Conservation (phyloP, 2,888 invertebrate genomes). For the Aphodius sticticus region DNA sequence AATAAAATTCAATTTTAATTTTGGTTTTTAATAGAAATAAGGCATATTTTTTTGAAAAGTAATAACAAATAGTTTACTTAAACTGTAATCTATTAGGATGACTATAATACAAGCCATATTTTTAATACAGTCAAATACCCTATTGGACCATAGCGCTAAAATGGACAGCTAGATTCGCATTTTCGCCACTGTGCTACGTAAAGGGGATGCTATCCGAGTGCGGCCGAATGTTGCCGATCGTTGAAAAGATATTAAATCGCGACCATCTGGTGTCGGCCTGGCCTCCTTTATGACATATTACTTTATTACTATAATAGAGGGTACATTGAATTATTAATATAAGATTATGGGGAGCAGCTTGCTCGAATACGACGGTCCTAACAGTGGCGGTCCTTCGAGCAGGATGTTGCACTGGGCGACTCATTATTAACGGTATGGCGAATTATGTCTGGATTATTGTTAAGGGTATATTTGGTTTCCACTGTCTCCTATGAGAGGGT, state of each 20-base stretch:
- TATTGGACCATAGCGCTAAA: no score
- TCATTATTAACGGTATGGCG: background rate
- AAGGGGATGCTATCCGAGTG: background rate
- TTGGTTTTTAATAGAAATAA: no score
- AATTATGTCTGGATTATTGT: background rate
- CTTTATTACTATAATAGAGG: constrained; percentile 62
- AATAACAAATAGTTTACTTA: no score
- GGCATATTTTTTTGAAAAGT: no score
- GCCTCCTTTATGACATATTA: constrained; percentile 60
- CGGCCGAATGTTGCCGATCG: background rate
- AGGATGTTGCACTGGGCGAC: background rate
- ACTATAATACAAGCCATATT: no score
- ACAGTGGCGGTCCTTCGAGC: background rate
- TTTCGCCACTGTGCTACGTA: background rate
- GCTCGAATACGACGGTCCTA: background rate
- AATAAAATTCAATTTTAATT: no score
- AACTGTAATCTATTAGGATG: no score
- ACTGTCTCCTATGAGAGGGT: no score
- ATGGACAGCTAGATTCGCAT: background rate
- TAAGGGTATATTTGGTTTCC: background rate
- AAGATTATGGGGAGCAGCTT: constrained; percentile 54
- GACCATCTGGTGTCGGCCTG: constrained; percentile 55
- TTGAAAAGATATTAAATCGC: constrained; percentile 59
- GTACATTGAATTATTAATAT: constrained; percentile 62
- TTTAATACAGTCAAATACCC: no score